Evolutionary conservation across 2,113 vertebrate species (phyloP).

Genomic region (Falco punctatus): DNA sequence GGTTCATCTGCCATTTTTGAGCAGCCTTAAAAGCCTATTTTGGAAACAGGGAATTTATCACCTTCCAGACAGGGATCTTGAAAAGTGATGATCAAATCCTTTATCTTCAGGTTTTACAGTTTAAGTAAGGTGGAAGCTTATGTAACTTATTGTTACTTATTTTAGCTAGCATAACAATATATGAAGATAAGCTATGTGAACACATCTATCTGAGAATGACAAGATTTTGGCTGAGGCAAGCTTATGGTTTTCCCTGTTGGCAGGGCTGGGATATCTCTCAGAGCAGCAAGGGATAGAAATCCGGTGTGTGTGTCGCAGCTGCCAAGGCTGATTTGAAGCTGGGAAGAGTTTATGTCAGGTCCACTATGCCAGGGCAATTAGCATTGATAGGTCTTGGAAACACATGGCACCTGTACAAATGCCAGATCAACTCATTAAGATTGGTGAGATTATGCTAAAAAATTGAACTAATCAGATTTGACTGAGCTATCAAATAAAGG

Average conservation of each 20-base stretch:
- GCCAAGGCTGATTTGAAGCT: neutral
- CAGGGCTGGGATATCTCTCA: neutral
- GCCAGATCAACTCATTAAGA: neutral
- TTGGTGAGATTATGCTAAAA: neutral
- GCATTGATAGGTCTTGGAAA: constrained; percentile 1
- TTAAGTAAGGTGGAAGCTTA: neutral
- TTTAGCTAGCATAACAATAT: neutral
- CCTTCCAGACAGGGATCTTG: neutral
- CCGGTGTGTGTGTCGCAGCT: neutral
- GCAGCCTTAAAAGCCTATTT: neutral
- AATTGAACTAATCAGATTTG: neutral
- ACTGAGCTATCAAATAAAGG: neutral
- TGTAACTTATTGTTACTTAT: neutral
- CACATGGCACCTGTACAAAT: neutral
- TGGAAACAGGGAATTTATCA: neutral
- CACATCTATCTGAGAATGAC: neutral
- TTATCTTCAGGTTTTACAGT: neutral
- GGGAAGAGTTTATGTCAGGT: neutral
- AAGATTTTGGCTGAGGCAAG: neutral
- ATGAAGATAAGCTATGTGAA: neutral
- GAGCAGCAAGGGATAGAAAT: neutral
- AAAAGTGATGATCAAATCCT: neutral
- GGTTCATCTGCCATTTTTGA: neutral
- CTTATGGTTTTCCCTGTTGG: neutral
- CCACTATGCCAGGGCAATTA: neutral